These are phyloP conservation scores for Pipistrellus kuhlii DNA, from an alignment of 2,797 vertebrate species.

Conservation along the genomic window DNA sequence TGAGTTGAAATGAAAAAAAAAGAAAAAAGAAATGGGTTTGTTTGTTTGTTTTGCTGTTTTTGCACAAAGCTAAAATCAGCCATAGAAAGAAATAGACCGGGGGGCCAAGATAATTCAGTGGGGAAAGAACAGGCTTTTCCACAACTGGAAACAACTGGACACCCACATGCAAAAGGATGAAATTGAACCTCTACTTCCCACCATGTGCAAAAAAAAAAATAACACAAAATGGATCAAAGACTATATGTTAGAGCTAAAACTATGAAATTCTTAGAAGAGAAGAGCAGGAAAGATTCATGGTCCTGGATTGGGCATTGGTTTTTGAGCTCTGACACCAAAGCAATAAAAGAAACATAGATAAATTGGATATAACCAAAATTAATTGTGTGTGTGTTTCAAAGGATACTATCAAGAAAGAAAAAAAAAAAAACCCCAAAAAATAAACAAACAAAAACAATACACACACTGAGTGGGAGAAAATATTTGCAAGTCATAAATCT, in stretches of 20 bases:
- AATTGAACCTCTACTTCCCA: neutral
- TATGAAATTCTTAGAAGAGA: slow-evolving; percentile 1
- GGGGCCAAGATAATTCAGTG: neutral
- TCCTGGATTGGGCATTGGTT: neutral
- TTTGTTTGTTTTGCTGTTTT: slow-evolving; percentile 23
- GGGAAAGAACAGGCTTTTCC: neutral
- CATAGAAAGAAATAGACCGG: neutral
- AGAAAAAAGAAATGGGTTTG: neutral
- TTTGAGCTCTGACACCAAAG: neutral
- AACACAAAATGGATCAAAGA: neutral
- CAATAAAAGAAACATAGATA: neutral
- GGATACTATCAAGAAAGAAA: neutral
- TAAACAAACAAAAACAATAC: neutral
- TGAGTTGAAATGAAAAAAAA: slow-evolving; percentile 39
- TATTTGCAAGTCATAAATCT: neutral
- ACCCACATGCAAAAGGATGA: neutral
- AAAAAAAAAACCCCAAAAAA: neutral
- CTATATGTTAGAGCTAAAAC: neutral
- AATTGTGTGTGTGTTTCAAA: slow-evolving; percentile 1
- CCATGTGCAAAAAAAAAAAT: neutral
- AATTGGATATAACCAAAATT: neutral
- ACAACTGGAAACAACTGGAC: neutral
- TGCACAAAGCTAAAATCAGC: slow-evolving; percentile 11
- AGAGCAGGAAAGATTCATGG: neutral
- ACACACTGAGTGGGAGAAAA: neutral